Base-by-base conservation (phyloP, 2,888 invertebrate genomes). In the Cantharis flavilabris region DNA sequence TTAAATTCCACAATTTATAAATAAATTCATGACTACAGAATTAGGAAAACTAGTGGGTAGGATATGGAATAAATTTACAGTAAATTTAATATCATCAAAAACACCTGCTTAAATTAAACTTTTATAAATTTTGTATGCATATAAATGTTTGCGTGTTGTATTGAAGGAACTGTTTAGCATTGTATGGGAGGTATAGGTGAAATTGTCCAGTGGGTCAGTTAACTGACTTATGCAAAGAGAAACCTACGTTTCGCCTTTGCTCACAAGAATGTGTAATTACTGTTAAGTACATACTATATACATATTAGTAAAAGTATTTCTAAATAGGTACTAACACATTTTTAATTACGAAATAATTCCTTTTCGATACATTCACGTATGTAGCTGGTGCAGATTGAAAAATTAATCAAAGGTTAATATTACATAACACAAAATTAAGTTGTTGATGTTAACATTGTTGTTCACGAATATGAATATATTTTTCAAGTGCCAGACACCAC, bases 181-280 rank as follows among this genome's bases (percentile, higher is more conserved):
- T 49, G 49, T 49, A 49, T 49, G n/a, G 49, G 13, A 49, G 23
- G 63, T 73, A 20, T 69, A 70, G 70, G 73, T 73, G 70, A 73
- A 73, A 73, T 70, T 70, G 73, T 69, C 72, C 73, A 49, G 65
- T 26, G 23, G 75, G 70, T 70, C 64, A 71, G 64, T 73, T 75
- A 75, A 75, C 70, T 33, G 63, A n/a, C 63, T 70, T 64, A 64
- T 75, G 70, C 70, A 23, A 70, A 75, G 75, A 70, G 75, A 75
- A 70, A 75, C 70, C 75, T 62, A 75, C 75, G 65, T 75, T 75
- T 75, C 75, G 70, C 70, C 70, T 75, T 70, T 70, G 65, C 70
- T 75, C 64, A 75, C 64, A 69, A 70, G 70, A 75, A 67, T 67
- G 14, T 67, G 65, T 67, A 49, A 49, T 49, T 49, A 49, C 49